phyloP scores from a whole-genome alignment of 2,113 vertebrate genomes.

The Poecile atricapillus region DNA sequence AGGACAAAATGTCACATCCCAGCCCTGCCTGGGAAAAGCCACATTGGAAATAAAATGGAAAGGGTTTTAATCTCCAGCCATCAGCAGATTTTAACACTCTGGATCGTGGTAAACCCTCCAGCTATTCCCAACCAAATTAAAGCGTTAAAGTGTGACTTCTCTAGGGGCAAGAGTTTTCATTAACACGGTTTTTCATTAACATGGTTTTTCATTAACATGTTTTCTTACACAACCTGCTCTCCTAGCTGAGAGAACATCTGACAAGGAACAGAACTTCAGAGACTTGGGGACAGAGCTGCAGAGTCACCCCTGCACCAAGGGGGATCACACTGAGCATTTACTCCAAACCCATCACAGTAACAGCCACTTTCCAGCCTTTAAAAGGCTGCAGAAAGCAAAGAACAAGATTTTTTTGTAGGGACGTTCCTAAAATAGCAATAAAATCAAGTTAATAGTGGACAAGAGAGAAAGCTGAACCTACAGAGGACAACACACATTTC shows the following conservation, averaged over 20 bases:
- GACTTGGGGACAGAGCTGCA: neutral
- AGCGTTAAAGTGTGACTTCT: neutral
- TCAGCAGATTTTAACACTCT: neutral
- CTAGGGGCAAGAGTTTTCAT: neutral
- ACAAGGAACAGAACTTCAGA: neutral
- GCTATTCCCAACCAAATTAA: neutral
- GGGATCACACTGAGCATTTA: neutral
- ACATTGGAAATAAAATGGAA: neutral
- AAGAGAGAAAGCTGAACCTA: neutral
- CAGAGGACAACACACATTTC: neutral
- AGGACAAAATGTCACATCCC: neutral
- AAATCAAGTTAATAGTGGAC: neutral
- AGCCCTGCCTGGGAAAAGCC: neutral
- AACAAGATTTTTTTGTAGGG: neutral
- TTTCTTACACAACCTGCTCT: neutral
- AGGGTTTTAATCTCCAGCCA: neutral
- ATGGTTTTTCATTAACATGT: slow-evolving; percentile 11
- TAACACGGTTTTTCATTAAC: slow-evolving; percentile 11
- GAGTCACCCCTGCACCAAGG: neutral
- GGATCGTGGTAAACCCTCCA: neutral
- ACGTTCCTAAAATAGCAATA: neutral
- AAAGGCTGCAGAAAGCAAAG: neutral
- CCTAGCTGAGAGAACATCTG: neutral
- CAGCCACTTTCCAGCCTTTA: neutral
- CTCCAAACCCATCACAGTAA: neutral